A percentile compares a stretch with the other conserved stretches of the same genome.
These are phyloP conservation scores for Henricia sp. DNA, from an alignment of 53 echinoderm and acorn worm species.

Conservation along the genomic window DNA sequence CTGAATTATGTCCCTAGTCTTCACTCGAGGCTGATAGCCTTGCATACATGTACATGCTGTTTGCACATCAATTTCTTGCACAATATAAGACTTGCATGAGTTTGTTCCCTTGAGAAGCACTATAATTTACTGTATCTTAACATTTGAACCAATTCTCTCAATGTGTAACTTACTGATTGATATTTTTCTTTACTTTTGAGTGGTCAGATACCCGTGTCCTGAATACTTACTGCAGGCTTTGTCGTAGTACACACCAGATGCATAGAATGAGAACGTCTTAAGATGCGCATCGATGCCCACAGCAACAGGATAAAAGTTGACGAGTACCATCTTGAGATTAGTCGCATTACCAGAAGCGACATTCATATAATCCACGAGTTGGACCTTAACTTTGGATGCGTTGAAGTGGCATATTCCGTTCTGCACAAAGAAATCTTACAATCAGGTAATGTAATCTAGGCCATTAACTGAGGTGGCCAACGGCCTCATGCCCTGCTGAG, in stretches of 20 bases:
- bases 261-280: conserved; percentile 80
- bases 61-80: no score
- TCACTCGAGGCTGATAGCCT: no score
- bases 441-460: neutral
- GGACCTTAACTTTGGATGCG: conserved; percentile 32
- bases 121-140: no score
- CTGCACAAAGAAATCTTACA: neutral
- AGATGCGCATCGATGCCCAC: conserved; percentile 86
- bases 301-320: conserved; percentile 72
- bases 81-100: no score
- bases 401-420: conserved; percentile 70
- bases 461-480: neutral
- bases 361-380: conserved; percentile 65
- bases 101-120: no score
- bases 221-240: conserved; percentile 70
- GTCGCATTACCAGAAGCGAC: conserved; percentile 68
- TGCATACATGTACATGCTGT: no score
- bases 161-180: no score
- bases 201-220: no score
- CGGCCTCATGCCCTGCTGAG: neutral
- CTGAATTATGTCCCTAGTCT: no score
- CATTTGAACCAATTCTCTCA: no score
- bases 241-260: conserved; percentile 86
- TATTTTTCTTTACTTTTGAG: no score
- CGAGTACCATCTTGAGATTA: conserved; percentile 72